These are phyloP conservation scores for Xylocampa areola DNA, from an alignment of 2,888 invertebrate genomes.

Conservation along the genomic window DNA sequence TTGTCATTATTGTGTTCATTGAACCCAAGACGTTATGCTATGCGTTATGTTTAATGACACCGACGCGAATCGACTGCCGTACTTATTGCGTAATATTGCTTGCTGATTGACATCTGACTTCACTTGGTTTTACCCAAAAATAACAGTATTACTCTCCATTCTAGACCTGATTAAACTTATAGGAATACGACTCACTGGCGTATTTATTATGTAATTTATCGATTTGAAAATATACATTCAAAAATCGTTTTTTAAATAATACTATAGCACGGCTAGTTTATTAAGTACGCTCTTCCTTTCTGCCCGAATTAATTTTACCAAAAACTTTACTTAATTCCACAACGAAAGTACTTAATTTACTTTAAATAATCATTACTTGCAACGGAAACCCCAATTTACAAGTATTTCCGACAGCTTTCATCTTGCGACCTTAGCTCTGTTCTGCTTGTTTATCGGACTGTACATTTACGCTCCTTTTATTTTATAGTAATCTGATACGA, in stretches of 20 bases:
- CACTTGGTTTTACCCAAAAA: no score
- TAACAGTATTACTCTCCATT: no score
- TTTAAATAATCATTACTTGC: conserved; percentile 40
- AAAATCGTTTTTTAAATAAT: no score
- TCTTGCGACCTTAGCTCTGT: conserved; percentile 73
- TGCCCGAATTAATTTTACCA: not conserved
- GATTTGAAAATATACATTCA: no score
- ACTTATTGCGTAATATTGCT: no score
- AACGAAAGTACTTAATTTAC: conserved; percentile 34
- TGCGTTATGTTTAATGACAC: conserved; percentile 24
- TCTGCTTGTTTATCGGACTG: conserved; percentile 79
- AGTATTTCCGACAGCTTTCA: conserved; percentile 65
- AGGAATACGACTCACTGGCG: no score
- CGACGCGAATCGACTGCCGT: not conserved
- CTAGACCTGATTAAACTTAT: no score
- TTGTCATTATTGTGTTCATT: conserved; percentile 49
- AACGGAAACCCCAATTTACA: conserved; percentile 48
- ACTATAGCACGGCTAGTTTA: no score
- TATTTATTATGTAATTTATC: no score
- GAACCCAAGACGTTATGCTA: conserved; percentile 37
- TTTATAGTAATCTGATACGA: conserved; percentile 75
- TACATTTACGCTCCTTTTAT: conserved; percentile 80
- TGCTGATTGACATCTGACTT: no score
- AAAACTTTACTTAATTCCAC: conserved; percentile 26
- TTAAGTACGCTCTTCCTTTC: no score